Evolutionary conservation across 1,140 invertebrate species (phyloP).

Genomic region (Ladona fulva): DNA sequence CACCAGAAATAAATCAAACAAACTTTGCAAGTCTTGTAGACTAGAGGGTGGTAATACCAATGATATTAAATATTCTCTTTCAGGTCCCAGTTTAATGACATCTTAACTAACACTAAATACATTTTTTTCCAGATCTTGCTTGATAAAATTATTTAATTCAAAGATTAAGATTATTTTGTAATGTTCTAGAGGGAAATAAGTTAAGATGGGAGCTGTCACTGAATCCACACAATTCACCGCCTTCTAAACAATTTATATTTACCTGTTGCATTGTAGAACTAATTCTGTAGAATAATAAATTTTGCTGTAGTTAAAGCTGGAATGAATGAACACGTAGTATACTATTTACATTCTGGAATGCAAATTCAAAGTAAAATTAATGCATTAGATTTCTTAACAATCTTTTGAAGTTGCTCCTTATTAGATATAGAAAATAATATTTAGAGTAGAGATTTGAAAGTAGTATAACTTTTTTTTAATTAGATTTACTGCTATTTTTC

Average conservation of each 20-base stretch:
- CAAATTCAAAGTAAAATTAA: background rate
- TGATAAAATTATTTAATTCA: background rate
- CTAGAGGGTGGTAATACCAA: too few relatives aligned
- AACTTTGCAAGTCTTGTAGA: too few relatives aligned
- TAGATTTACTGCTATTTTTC: too few relatives aligned
- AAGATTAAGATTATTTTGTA: background rate
- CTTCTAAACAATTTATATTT: background rate
- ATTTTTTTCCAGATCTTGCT: slow-evolving; percentile 7
- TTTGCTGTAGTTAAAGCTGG: background rate
- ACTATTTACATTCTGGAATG: background rate
- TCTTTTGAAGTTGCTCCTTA: background rate
- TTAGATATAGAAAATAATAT: background rate
- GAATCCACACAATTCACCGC: background rate
- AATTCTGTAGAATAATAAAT: background rate
- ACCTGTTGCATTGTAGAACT: background rate
- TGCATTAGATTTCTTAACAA: background rate
- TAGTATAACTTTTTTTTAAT: too few relatives aligned
- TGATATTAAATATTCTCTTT: background rate
- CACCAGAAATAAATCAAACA: too few relatives aligned
- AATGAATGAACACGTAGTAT: background rate
- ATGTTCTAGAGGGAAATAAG: background rate
- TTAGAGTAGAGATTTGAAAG: background rate
- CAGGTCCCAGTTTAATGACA: background rate
- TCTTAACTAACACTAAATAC: background rate
- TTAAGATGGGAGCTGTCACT: slow-evolving; percentile 6